A percentile compares a stretch with the other conserved stretches of the same genome.
Conservation (phyloP, 2,888 invertebrate species). For the Pantelozetes paolii region DNA sequence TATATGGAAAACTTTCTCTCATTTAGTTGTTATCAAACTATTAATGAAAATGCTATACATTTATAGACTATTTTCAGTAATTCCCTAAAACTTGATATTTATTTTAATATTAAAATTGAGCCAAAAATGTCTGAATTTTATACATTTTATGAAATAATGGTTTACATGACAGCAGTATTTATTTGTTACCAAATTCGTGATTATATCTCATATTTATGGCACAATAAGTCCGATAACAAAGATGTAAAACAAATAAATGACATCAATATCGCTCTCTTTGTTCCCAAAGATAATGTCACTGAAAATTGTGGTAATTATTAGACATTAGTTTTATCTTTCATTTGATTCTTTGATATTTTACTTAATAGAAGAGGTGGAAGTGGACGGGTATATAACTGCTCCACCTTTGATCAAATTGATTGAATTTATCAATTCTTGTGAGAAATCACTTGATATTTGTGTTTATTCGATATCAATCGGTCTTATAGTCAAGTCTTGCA, state of each 20-base stretch:
- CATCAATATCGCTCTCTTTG: conserved; percentile 5
- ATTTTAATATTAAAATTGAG: not conserved
- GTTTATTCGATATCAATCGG: conserved; percentile 5
- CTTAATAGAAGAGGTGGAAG: not conserved
- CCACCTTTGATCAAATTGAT: conserved; percentile 7
- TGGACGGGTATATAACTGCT: not conserved
- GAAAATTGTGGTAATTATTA: conserved; percentile 24
- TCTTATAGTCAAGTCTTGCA: not conserved
- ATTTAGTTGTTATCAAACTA: not conserved
- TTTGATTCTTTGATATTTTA: not conserved
- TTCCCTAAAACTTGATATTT: not conserved
- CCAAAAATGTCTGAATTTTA: not conserved
- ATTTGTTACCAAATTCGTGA: conserved; percentile 21
- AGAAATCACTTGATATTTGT: conserved; percentile 13
- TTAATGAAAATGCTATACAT: not conserved
- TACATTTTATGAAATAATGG: conserved; percentile 2
- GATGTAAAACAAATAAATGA: conserved; percentile 12
- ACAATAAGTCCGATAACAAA: conserved; percentile 27
- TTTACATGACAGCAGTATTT: conserved; percentile 17
- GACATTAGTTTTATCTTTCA: not conserved
- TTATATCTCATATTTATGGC: conserved; percentile 33
- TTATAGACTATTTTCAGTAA: not conserved
- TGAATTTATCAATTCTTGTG: not conserved
- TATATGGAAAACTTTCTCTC: not conserved
- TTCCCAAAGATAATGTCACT: conserved; percentile 2